These are phyloP conservation scores for Spodoptera litura DNA, from an alignment of 1,140 invertebrate species.

Conservation along the genomic window DNA sequence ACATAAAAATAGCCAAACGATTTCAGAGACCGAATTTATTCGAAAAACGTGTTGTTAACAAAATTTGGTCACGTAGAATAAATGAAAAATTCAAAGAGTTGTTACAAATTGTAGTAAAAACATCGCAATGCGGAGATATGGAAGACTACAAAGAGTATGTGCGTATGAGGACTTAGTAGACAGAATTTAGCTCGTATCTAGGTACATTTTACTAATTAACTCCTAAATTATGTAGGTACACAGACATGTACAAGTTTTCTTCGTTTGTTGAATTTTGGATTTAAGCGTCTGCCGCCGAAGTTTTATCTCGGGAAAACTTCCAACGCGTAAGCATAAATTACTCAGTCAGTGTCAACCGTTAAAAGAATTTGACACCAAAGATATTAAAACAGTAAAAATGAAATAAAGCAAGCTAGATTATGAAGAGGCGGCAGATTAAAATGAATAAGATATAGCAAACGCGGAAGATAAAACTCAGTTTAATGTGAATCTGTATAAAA, in stretches of 20 bases:
- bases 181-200: background rate
- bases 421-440: too few relatives aligned
- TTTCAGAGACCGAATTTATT: slow-evolving; percentile 8
- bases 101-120: slow-evolving; percentile 51
- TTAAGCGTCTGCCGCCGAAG: slow-evolving; percentile 15
- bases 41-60: slow-evolving; percentile 1
- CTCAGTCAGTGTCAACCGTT: slow-evolving; percentile 1
- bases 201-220: slow-evolving; percentile 26
- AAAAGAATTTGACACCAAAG: background rate
- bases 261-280: slow-evolving; percentile 15
- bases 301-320: slow-evolving; percentile 7
- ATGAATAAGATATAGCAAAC: background rate
- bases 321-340: slow-evolving; percentile 11
- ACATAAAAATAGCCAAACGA: slow-evolving; percentile 28
- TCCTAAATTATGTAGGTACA: slow-evolving; percentile 16
- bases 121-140: slow-evolving; percentile 52
- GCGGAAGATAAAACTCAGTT: slow-evolving; percentile 17
- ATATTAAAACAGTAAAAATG: background rate
- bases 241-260: slow-evolving; percentile 15
- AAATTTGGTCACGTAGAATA: slow-evolving; percentile 42
- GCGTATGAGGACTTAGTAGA: background rate
- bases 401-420: background rate
- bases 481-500: slow-evolving; percentile 35
- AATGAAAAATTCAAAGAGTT: slow-evolving; percentile 60
- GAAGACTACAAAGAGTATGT: slow-evolving; percentile 21